Percentiles rank a stretch among this genome's conserved stretches.
phyloP scores from a whole-genome alignment of 2,888 invertebrate genomes.

The Phania funesta region DNA sequence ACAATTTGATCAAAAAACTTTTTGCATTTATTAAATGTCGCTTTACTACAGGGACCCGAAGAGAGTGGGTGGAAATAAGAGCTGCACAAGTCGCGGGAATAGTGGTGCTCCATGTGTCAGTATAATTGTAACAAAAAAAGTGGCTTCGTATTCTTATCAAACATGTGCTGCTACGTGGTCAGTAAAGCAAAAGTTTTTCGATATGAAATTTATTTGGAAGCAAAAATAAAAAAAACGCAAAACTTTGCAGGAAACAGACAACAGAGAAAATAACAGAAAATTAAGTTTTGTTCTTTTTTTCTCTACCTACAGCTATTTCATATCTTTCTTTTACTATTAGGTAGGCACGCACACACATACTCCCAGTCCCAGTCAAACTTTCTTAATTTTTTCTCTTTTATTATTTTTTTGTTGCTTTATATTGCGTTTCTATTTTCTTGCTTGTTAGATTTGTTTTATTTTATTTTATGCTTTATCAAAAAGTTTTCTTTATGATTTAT shows the following conservation, averaged over 20 bases:
- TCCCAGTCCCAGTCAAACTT: background rate
- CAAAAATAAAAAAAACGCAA: background rate
- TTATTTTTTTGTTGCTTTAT: background rate
- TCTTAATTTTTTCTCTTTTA: slow-evolving; percentile 2
- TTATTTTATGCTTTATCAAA: slow-evolving; percentile 24
- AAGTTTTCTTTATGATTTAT: slow-evolving; percentile 59
- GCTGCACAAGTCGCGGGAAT: background rate
- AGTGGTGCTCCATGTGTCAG: background rate
- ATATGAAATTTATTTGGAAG: slow-evolving; percentile 25
- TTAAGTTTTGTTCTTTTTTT: background rate
- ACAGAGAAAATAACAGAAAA: background rate
- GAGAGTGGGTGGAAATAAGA: background rate
- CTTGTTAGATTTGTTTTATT: slow-evolving; percentile 27
- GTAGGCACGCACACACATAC: background rate
- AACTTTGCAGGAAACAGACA: background rate
- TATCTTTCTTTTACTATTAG: background rate
- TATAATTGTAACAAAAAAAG: slow-evolving; percentile 13
- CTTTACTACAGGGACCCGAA: background rate
- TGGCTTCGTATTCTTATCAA: slow-evolving; percentile 58
- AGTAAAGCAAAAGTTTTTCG: slow-evolving; percentile 56
- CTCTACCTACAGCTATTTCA: background rate
- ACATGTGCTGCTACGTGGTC: slow-evolving; percentile 67
- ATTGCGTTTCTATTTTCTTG: background rate
- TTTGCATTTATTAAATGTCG: slow-evolving; percentile 55
- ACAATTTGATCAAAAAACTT: slow-evolving; percentile 33